These are phyloP conservation scores for Agrochola lychnidis DNA, from an alignment of 2,888 invertebrate genomes.

Conservation along the genomic window DNA sequence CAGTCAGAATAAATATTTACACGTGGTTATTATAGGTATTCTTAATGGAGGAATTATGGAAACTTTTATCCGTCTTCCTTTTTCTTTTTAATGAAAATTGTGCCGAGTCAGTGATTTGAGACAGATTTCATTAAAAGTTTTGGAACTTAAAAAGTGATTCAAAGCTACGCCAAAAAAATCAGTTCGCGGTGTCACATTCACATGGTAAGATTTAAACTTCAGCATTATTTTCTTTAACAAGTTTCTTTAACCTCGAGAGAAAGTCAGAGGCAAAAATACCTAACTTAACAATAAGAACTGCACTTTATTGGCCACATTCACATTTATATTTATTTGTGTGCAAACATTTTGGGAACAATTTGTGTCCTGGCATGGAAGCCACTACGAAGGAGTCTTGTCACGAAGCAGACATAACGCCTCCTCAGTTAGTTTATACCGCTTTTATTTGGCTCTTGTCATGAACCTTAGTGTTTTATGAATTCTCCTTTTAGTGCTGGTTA, in stretches of 20 bases:
- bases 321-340: constrained; percentile 31
- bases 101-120: background rate
- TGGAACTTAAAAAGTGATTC: background rate
- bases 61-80: background rate
- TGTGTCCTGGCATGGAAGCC: constrained; percentile 33
- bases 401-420: constrained; percentile 52
- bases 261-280: background rate
- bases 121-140: background rate
- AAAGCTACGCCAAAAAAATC: background rate
- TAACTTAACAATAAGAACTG: constrained; percentile 28
- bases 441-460: constrained; percentile 45
- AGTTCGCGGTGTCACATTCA: background rate
- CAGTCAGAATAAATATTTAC: background rate
- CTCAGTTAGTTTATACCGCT: constrained; percentile 49
- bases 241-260: background rate
- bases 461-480: constrained; percentile 53
- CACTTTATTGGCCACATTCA: constrained; percentile 33
- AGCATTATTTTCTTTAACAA: constrained; percentile 6
- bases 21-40: background rate
- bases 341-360: constrained; percentile 43
- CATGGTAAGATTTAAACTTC: background rate
- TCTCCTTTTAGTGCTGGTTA: constrained; percentile 30
- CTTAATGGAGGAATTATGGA: background rate
- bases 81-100: background rate
- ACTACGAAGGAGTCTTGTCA: constrained; percentile 52